A percentile compares a stretch with the other conserved stretches of the same genome.
phyloP scores from a whole-genome alignment of 2,888 invertebrate genomes.

The Lampropteryx suffumata region DNA sequence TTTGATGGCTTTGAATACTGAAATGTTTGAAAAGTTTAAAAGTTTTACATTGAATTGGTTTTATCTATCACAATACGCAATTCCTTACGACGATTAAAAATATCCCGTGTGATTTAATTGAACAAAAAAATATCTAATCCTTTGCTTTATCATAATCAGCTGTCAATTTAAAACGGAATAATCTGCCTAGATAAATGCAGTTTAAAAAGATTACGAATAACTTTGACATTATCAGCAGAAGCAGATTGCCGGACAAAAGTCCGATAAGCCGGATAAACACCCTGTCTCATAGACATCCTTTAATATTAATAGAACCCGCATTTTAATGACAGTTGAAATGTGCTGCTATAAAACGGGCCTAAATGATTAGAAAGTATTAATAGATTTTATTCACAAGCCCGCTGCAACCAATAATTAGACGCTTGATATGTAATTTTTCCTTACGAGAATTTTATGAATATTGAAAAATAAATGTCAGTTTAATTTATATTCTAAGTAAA shows the following conservation, averaged over 20 bases:
- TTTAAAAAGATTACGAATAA: too few species aligned
- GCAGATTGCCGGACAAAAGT: neutral
- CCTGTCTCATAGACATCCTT: neutral
- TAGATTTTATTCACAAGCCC: constrained; percentile 24
- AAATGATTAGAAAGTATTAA: constrained; percentile 27
- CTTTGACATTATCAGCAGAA: too few species aligned
- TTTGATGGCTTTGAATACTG: too few species aligned
- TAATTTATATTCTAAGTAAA: neutral
- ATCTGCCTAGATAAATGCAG: too few species aligned
- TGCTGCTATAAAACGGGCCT: constrained; percentile 21
- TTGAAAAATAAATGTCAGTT: neutral
- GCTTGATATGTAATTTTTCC: constrained; percentile 23
- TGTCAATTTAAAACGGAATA: too few species aligned
- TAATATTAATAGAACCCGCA: constrained; percentile 35
- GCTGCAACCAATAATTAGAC: constrained; percentile 26
- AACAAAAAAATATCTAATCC: too few species aligned
- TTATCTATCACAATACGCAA: too few species aligned
- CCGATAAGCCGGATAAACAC: constrained; percentile 15
- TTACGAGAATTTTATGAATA: constrained; percentile 6
- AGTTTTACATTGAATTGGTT: too few species aligned
- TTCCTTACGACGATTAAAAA: too few species aligned
- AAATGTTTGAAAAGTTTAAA: too few species aligned
- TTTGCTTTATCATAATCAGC: too few species aligned
- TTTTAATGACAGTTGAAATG: constrained; percentile 40
- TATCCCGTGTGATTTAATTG: too few species aligned